Conservation (phyloP, 2,888 invertebrate genomes). For the Drosophila colorata region DNA sequence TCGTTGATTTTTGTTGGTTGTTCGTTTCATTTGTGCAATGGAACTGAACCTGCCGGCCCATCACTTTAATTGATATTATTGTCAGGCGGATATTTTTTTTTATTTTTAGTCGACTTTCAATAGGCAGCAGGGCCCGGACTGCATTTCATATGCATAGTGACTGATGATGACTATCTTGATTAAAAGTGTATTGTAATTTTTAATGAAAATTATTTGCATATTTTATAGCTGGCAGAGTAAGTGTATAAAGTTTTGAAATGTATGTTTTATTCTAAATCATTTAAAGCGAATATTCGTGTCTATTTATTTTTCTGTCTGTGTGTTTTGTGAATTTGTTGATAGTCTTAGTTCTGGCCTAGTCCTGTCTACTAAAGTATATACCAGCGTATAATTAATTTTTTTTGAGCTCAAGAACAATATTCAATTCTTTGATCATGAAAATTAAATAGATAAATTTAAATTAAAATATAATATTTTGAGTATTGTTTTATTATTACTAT, state of each 20-base stretch:
- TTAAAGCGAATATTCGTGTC: too few species aligned
- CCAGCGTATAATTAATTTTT: too few species aligned
- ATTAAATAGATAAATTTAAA: neutral
- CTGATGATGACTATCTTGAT: conserved; percentile 49
- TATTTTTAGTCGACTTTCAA: conserved; percentile 71
- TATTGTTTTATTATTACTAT: too few species aligned
- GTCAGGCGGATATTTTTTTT: conserved; percentile 73
- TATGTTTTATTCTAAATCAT: too few species aligned
- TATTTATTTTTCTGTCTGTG: too few species aligned
- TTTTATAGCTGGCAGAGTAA: neutral
- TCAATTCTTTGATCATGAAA: too few species aligned
- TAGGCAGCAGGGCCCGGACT: conserved; percentile 30
- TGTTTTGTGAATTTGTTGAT: too few species aligned
- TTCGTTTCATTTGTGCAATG: conserved; percentile 38
- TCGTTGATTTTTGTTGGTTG: conserved; percentile 18
- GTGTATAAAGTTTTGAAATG: too few species aligned
- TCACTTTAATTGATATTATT: conserved; percentile 75
- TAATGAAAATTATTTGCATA: conserved; percentile 16
- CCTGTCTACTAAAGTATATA: too few species aligned
- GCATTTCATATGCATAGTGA: conserved; percentile 60
- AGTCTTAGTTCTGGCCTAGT: neutral
- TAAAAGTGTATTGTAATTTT: conserved; percentile 42
- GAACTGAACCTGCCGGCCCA: conserved; percentile 37
- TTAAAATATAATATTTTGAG: neutral
- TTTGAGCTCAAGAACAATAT: neutral